Evolutionary conservation across 2,888 invertebrate species (phyloP), one percentile per base, ranked within the genome.

Genomic region (Thera britannica): DNA sequence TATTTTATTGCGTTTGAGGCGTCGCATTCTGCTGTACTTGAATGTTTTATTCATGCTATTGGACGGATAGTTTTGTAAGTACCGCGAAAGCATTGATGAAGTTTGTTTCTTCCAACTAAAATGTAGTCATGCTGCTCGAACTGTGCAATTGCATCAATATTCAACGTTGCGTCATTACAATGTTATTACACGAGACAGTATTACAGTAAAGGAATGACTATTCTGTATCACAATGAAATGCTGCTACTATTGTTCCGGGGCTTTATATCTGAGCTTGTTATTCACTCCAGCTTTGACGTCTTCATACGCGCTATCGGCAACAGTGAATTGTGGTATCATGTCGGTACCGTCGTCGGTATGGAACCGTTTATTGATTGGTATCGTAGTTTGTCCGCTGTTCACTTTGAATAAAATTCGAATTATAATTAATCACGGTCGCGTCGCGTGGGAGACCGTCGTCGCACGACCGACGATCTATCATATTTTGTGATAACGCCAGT

Each of bases 381-480:
- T 93, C 93, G 86, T 91, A 86, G 91, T 92, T 91, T 91, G 92
- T 92, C 89, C 90, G 92, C 89, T 92, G 92, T 92, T 90, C 92
- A 89, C 93, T 93, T 93, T 93, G 93, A 93, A 93, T 93, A 93
- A 93, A 92, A 93, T 92, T 93, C 93, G 92, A 93, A 93, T 93
- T 93, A 93, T 93, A 92, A 93, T 93, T 93, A 93, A 93, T 93
- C 93, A 93, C 90, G 86, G 83, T 83, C 84, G 85, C 83, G 85
- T 84, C 86, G 92, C 93, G 93, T 93, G 93, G 93, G 93, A 92
- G 93, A 90, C 89, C 90, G 88, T 87, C 87, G 90, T 89, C 87
- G 85, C 83, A 83, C 83, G 84, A 80, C 82, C 86, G 83, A 84
- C 93, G 90, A 93, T 93, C 93, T 93, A 93, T 93, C 93, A 93